Conservation (phyloP, 2,888 invertebrate genomes). For the Tetramorium bicarinatum region DNA sequence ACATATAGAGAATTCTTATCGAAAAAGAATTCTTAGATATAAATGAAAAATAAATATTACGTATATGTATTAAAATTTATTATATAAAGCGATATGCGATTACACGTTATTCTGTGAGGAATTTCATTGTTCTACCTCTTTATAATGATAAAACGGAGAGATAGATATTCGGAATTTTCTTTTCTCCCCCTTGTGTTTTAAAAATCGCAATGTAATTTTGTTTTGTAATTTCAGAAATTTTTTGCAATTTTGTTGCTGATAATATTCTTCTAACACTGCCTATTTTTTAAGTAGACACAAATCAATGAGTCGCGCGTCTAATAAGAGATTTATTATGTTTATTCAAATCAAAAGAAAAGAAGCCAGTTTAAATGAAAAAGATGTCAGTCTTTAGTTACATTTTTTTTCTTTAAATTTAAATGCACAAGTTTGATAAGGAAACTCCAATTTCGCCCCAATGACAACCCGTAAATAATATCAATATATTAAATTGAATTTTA, state of each 20-base stretch:
- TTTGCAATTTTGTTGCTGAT: not conserved
- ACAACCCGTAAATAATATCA: no score
- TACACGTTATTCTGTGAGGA: conserved; percentile 74
- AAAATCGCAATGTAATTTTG: not conserved
- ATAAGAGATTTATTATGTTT: no score
- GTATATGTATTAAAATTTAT: conserved; percentile 72
- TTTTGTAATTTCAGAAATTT: not conserved
- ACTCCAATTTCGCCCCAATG: no score
- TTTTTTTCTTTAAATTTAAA: no score
- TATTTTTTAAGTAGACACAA: not conserved
- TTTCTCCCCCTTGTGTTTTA: conserved; percentile 26
- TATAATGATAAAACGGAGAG: conserved; percentile 66
- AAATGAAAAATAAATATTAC: conserved; percentile 62
- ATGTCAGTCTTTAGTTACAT: no score
- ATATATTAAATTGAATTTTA: no score
- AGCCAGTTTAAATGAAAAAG: no score
- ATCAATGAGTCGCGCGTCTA: no score
- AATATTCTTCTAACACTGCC: not conserved
- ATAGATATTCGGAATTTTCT: conserved; percentile 30
- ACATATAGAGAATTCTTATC: conserved; percentile 36
- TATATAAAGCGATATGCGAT: conserved; percentile 68
- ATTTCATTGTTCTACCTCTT: conserved; percentile 74
- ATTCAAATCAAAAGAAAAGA: no score
- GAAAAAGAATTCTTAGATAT: conserved; percentile 66
- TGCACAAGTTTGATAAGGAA: no score